phyloP scores from a whole-genome alignment of 2,888 invertebrate genomes.

The Pterostichus niger region DNA sequence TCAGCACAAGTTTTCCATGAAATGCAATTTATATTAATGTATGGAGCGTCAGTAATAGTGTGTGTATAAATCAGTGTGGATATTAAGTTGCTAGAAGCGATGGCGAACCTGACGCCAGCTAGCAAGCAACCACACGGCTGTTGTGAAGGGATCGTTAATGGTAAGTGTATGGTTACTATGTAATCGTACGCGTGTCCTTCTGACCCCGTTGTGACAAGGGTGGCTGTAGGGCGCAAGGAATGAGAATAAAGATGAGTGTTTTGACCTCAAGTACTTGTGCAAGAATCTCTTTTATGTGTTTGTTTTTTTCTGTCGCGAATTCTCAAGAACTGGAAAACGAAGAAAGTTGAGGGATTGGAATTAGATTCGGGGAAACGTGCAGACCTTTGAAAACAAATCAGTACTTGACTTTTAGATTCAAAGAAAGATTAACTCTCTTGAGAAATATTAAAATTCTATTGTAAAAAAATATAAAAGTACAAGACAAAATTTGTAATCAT shows the following conservation, averaged over 20 bases:
- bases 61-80: constrained; percentile 38
- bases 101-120: constrained; percentile 11
- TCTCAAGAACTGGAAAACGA: not conserved
- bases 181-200: constrained; percentile 30
- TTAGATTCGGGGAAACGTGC: not conserved
- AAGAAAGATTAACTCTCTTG: not conserved
- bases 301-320: constrained; percentile 13
- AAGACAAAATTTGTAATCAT: too few species aligned
- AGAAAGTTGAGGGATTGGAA: not conserved
- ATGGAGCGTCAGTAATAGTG: constrained; percentile 45
- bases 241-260: constrained; percentile 6
- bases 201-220: constrained; percentile 35
- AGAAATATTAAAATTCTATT: constrained; percentile 1
- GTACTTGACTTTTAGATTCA: constrained; percentile 18
- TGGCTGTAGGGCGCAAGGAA: not conserved
- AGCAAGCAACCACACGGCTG: too few species aligned
- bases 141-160: too few species aligned
- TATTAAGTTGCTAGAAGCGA: constrained; percentile 35
- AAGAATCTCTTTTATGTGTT: constrained; percentile 18
- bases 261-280: constrained; percentile 29
- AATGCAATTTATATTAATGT: constrained; percentile 56
- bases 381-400: not conserved
- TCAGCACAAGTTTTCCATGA: constrained; percentile 33
- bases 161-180: constrained; percentile 25
- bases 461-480: not conserved